Conservation (phyloP, 2,113 vertebrate genomes). For the Paratilapia polleni region DNA sequence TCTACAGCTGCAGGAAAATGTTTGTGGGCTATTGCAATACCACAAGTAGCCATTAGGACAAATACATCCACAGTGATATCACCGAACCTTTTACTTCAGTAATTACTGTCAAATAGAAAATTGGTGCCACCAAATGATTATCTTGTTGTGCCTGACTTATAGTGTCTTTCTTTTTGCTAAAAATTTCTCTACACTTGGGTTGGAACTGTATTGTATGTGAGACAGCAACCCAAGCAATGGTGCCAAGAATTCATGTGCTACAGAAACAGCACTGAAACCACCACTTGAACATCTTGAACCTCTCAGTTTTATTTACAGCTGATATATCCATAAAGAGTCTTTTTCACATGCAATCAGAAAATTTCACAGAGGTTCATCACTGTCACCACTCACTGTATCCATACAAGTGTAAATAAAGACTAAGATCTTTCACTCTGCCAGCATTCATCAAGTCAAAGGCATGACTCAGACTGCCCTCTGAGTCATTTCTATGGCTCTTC, state of each 20-base stretch:
- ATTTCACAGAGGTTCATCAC: conserved; percentile 9
- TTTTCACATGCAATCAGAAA: background rate
- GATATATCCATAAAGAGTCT: background rate
- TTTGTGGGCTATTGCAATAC: background rate
- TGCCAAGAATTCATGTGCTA: background rate
- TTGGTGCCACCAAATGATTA: background rate
- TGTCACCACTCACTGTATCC: conserved; percentile 6
- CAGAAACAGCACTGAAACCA: background rate
- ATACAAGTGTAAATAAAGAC: conserved; percentile 43
- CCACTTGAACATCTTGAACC: background rate
- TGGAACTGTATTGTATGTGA: background rate
- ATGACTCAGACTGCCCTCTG: conserved; percentile 54
- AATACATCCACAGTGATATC: background rate
- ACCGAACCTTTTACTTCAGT: background rate
- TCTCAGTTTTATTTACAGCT: background rate
- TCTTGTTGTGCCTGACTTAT: background rate
- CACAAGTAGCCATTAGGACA: background rate
- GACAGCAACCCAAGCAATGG: background rate
- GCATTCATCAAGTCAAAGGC: conserved; percentile 36
- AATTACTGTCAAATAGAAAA: background rate
- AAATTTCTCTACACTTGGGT: background rate
- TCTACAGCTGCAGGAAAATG: background rate
- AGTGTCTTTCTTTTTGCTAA: background rate
- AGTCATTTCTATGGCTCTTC: conserved; percentile 45
- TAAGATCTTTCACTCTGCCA: conserved; percentile 12